Evolutionary conservation across 2,113 vertebrate species (phyloP), one percentile per base, ranked within the genome.

Genomic region (Tonatia bakeri): DNA sequence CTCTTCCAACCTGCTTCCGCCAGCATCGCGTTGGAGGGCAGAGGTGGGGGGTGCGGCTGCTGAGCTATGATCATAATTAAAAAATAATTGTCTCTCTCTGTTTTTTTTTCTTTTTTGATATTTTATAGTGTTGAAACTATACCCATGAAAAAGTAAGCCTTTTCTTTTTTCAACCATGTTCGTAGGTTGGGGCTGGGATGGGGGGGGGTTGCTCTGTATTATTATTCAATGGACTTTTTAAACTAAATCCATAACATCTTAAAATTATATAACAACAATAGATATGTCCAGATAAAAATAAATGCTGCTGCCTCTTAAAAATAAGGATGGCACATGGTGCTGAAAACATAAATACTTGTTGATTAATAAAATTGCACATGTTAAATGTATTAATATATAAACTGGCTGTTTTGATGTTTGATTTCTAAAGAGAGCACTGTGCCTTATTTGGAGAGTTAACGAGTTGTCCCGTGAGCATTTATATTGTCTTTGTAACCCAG

Each of bases 111-210:
- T 97, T 98, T 98, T 99, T 98, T 99, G 97, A 10, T 99, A 98
- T 99, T 98, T 99, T 98, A 95, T 99, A 99, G 99, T 98, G 98
- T 98, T 94, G 94, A 99, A 98, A 99, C 98, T 98, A 98, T 99
- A 97, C 98, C 98, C 97, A 98, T 99, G 99, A 99, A 99, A 99
- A 99, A 45, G 96, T 99, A 99, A 99, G 99, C 98, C 84, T 89
- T 96, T 98, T 98, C 88, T 95, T 98, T 97, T 90, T 54, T 26
- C 94, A 95, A 94, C 92, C 89, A 47, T 97, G 59, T 98, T 97
- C 75, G 56, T 92, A 92, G 72, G 5, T 24, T 79, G 92, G 90
- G 88, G 54, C 14, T 36, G 69, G 88, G 84, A 95, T 40, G 59
- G 88, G 84, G 95, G 43, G 43, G 87, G 81, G 54, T 73, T 20